Evolutionary conservation across 2,113 vertebrate species (phyloP), one percentile per base, ranked within the genome.

Genomic region (Cariama cristata): DNA sequence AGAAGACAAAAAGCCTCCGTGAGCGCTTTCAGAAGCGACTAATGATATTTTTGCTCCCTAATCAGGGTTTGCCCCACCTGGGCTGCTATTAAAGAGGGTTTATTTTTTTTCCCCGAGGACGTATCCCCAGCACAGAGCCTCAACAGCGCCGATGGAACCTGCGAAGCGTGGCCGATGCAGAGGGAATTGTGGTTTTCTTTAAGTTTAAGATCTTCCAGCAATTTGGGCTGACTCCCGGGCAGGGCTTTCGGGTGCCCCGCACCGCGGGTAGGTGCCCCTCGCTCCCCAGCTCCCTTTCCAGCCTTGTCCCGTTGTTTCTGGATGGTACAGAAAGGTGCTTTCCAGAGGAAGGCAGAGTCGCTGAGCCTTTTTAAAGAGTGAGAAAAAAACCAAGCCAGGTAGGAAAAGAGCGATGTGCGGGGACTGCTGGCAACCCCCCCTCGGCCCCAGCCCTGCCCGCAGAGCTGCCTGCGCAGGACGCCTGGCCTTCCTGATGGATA

Each of bases 321-420:
- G 56, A 19, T 18, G n/a, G 33, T 55, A 30, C 47, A 27, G 33
- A 12, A 67, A 52, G 24, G 60, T 24, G 75, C n/a, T 76, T 79
- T 72, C 64, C 79, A 69, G 59, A 17, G 79, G 52, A 77, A 81
- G 73, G 64, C 56, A 42, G 45, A 40, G 21, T 15, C 2, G 12
- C 8, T 22, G 32, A 73, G 8, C 33, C 18, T 66, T 42, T 69
- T 52, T 27, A 53, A 56, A 24, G 95, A 97, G 94, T 22, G 96
- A 94, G 97, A 93, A 95, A 93, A 97, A 96, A 93, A 95, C 93
- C 97, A 96, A 93, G 86, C 89, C 98, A 97, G 92, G 66, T 81
- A 95, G 97, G 96, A 87, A 42, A 47, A 18, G 90, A 63, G 63
- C 6, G 63, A 83, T 30, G 66, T 49, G 83, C 58, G 42, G 58